Evolutionary conservation across 1,140 invertebrate genomes (phyloP), one percentile per base, ranked within the genome.

Genomic region (Drosophila nigrodunni): DNA sequence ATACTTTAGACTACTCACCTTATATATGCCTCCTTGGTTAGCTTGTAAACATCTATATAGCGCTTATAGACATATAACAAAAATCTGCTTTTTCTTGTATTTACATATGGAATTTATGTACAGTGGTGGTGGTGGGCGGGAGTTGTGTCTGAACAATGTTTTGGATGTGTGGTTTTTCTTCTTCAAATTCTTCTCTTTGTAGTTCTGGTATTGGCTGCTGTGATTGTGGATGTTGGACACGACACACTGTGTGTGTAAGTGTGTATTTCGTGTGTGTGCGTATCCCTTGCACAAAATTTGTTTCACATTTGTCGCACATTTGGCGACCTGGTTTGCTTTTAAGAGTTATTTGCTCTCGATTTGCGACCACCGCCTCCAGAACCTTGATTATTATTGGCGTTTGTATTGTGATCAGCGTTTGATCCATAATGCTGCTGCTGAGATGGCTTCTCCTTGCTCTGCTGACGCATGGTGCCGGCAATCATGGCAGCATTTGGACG

Each of bases 41-140:
- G 80, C 66, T 89, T 39, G 60, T 77, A 74, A 64, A 80, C 72
- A 86, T 89, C 77, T 88, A 83, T 83, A 78, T 89, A 83, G 83
- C 80, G 57, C 85, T 89, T 83, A 88, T 80, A 80, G 80, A 83
- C 80, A 76, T 58, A 72, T 89, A 88, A 89, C 85, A 88, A 82
- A 85, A 67, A 57, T 55, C 66, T 43, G 50, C 59, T 69, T n/a
- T 55, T 76, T 61, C 60, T 89, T 71, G 72, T 89, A 88, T 88
- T 88, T 88, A 88, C 83, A 88, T 60, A 72, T 88, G 85, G 85
- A 88, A 88, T 88, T 89, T 83, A 89, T 88, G 46, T 88, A 88
- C 83, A 89, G 54, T 59, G 69, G 34, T 37, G n/a, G 41, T 13
- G 30, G 35, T 30, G 25, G 52, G 13, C 10, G 41, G 11, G 18